phyloP scores from a whole-genome alignment of 2,888 invertebrate genomes.

The Elmis aenea region DNA sequence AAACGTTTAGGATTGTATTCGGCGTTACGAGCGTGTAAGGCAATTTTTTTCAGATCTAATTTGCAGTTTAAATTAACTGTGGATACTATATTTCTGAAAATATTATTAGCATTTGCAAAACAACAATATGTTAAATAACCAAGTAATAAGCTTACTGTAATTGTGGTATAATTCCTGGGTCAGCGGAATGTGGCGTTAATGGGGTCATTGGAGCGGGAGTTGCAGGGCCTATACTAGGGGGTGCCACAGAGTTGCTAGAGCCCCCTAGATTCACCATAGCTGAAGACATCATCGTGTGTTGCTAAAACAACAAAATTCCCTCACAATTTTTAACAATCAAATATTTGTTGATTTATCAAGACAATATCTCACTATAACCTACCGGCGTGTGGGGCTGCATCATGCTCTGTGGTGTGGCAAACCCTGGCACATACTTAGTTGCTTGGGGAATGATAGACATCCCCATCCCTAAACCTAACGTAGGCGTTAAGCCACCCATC shows the following conservation, averaged over 20 bases:
- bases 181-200: conserved; percentile 88
- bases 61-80: conserved; percentile 95
- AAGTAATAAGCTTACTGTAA: conserved; percentile 65
- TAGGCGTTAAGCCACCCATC: conserved; percentile 53
- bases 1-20: conserved; percentile 99
- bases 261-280: conserved; percentile 66
- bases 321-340: neutral
- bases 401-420: conserved; percentile 75
- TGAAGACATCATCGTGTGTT: conserved; percentile 72
- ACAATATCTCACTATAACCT: conserved; percentile 32
- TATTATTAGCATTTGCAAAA: neutral
- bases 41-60: conserved; percentile 94
- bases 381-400: conserved; percentile 90
- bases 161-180: conserved; percentile 91
- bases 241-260: conserved; percentile 56
- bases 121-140: too few relatives aligned
- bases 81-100: conserved; percentile 90
- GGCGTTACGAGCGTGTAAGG: conserved; percentile 95
- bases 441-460: conserved; percentile 66
- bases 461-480: conserved; percentile 58
- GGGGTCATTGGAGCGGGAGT: conserved; percentile 79
- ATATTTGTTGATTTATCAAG: neutral
- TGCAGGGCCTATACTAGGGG: conserved; percentile 65
- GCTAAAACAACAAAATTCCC: conserved; percentile 45
- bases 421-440: conserved; percentile 70